Evolutionary conservation across 2,888 invertebrate genomes (phyloP).

Genomic region (Macrophya annulata): DNA sequence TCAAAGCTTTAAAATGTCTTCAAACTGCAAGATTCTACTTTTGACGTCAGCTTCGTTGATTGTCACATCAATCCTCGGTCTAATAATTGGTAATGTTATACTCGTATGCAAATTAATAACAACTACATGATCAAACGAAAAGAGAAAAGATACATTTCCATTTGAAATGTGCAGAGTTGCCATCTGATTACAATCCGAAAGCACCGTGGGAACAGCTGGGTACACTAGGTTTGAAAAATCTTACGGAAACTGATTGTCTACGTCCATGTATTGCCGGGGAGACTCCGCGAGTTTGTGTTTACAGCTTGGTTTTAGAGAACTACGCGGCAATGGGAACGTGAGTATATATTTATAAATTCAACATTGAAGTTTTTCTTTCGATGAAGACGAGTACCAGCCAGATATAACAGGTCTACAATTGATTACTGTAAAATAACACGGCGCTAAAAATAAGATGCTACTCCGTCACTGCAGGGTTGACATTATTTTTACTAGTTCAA

Average conservation of each 20-base stretch:
- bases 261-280: slow-evolving; percentile 57
- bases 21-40: not conserved
- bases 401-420: not conserved
- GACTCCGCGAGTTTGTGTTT: slow-evolving; percentile 75
- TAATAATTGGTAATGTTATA: slow-evolving; percentile 17
- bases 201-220: slow-evolving; percentile 9
- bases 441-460: too few species aligned
- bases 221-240: not conserved
- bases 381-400: too few species aligned
- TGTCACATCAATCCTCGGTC: not conserved
- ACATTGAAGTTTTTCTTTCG: not conserved
- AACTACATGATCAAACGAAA: too few species aligned
- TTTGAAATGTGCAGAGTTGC: slow-evolving; percentile 14
- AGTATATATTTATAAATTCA: slow-evolving; percentile 62
- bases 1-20: not conserved
- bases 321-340: slow-evolving; percentile 79
- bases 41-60: not conserved
- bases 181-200: not conserved
- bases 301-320: slow-evolving; percentile 78
- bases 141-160: not conserved
- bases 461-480: too few species aligned
- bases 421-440: not conserved
- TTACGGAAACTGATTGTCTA: slow-evolving; percentile 29
- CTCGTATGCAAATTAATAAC: not conserved
- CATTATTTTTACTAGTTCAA: too few species aligned